Base-by-base conservation (phyloP, 2,888 invertebrate species). In the Onchidella celtica region DNA sequence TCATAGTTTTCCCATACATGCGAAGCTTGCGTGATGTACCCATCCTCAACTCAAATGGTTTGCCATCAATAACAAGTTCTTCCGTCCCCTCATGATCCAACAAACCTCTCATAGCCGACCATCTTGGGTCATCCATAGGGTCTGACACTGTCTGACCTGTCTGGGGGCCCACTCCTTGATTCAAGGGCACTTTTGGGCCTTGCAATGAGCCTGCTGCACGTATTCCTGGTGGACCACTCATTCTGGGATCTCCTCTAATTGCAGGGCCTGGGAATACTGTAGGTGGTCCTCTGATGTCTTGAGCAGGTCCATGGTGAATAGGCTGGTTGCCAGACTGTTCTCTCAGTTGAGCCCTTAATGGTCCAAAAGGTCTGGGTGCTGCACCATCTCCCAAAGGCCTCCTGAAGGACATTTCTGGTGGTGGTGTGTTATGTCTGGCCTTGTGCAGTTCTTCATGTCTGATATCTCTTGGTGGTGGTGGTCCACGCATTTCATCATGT, bases 51-150 rank as follows among this genome's bases (percentile, higher is more conserved):
- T 89, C 90, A 86, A 85, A 91, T 32, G 90, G 88, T 79, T 86
- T 88, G 27, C 88, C 88, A 84, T 91, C 90, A 79, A 92, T 88
- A 70, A 91, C 89, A 70, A 92, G 87, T 79, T 92, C 90, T 83
- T 91, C 90, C 65, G 73, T 86, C 3, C 87, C 87, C 65, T 88
- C 88, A 65, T 86, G 85, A 24, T 87, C 88, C 3, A 80, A 59
- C 75, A 89, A 83, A 59, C 87, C 88, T 75, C 80, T 82, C 85
- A 88, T 88, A 24, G 87, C 86, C 21, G 85, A 83, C 87, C 89
- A 90, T 27, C 90, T 81, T 32, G 88, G 87, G 79, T 91, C 90
- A 61, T 87, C 87, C 82, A 84, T 75, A 21, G 84, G 83, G 55
- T 81, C 81, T 34, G 75, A 81, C 57, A 69, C 24, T n/a, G n/a